phyloP scores from a whole-genome alignment of 2,888 invertebrate genomes.

The Nectonema munidae region DNA sequence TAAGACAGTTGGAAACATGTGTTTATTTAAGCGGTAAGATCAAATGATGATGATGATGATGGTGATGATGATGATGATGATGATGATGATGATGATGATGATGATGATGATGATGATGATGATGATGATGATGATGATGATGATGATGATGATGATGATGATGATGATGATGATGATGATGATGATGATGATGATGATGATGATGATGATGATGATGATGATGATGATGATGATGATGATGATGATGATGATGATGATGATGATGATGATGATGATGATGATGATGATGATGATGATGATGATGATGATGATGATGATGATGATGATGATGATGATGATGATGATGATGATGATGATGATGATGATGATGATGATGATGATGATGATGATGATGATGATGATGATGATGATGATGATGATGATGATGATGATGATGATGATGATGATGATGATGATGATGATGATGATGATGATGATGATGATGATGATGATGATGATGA shows the following conservation, averaged over 20 bases:
- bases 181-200: constrained; percentile 12
- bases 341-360: constrained; percentile 15
- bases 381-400: constrained; percentile 16
- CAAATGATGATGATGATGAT: constrained; percentile 14
- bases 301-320: constrained; percentile 13
- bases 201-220: constrained; percentile 16
- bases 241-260: constrained; percentile 16
- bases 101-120: constrained; percentile 16
- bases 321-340: constrained; percentile 13
- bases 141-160: constrained; percentile 14
- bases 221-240: constrained; percentile 16
- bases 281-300: constrained; percentile 15
- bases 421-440: no score
- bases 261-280: constrained; percentile 15
- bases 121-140: constrained; percentile 15
- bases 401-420: constrained; percentile 14
- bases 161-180: constrained; percentile 11
- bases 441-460: no score
- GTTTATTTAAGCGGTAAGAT: no score
- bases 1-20: no score
- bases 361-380: constrained; percentile 16
- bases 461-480: no score
- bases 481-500: no score
- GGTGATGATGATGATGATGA: constrained; percentile 16
- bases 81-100: constrained; percentile 16